Evolutionary conservation across 2,113 vertebrate species (phyloP).

Genomic region (Xenus cinereus): DNA sequence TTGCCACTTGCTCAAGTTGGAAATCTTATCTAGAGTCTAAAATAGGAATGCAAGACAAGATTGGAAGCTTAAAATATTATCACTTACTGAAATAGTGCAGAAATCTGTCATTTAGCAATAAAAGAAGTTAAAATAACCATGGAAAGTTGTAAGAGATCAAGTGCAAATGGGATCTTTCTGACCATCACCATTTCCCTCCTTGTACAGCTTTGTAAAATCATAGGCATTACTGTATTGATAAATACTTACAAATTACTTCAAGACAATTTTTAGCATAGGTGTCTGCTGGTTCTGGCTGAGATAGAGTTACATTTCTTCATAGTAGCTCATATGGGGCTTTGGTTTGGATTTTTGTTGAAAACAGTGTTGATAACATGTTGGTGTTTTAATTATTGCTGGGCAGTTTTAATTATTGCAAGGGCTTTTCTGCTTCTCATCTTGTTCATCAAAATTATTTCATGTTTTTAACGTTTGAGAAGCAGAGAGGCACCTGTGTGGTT

Average conservation of each 20-base stretch:
- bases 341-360: not conserved
- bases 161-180: not conserved
- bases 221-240: not conserved
- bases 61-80: not conserved
- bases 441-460: not conserved
- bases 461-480: not conserved
- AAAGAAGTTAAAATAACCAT: not conserved
- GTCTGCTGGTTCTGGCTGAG: not conserved
- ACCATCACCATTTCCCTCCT: not conserved
- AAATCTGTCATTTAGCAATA: not conserved
- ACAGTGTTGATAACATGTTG: not conserved
- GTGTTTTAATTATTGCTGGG: not conserved
- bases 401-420: not conserved
- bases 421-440: not conserved
- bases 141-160: not conserved
- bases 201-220: not conserved
- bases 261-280: not conserved
- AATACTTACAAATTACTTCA: not conserved
- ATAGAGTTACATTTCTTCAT: not conserved
- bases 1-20: not conserved
- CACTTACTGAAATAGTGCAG: not conserved
- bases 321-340: not conserved
- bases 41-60: not conserved
- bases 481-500: not conserved
- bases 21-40: not conserved